Conservation (phyloP, 2,113 vertebrate genomes). For the Irena cyanogastra region DNA sequence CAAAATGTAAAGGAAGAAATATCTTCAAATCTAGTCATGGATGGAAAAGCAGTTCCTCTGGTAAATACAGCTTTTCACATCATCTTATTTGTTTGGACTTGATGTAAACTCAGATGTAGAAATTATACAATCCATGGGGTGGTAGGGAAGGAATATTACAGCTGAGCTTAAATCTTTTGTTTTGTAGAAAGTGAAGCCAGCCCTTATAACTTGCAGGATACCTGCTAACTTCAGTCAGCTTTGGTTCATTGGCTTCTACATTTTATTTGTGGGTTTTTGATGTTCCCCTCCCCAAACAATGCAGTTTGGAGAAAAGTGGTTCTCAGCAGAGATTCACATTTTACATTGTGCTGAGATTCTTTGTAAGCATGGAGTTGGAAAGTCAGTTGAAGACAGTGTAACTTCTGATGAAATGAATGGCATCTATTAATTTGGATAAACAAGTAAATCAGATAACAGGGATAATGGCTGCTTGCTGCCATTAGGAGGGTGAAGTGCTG, state of each 20-base stretch:
- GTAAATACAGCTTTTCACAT: not conserved
- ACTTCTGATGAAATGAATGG: not conserved
- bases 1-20: not conserved
- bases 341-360: not conserved
- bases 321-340: not conserved
- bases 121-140: not conserved
- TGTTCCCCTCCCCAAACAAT: not conserved
- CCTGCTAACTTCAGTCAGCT: not conserved
- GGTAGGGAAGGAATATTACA: not conserved
- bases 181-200: not conserved
- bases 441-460: not conserved
- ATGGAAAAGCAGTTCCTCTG: not conserved
- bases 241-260: not conserved
- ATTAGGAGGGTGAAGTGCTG: not conserved
- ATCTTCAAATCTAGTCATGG: not conserved
- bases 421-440: not conserved
- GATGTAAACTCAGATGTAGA: not conserved
- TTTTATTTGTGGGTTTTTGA: not conserved
- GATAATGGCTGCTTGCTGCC: not conserved
- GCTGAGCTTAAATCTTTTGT: not conserved
- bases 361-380: not conserved
- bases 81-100: not conserved
- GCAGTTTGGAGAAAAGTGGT: not conserved
- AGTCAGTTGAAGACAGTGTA: not conserved
- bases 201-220: not conserved